Base-by-base conservation (phyloP, 2,113 vertebrate genomes). In the Solea solea region DNA sequence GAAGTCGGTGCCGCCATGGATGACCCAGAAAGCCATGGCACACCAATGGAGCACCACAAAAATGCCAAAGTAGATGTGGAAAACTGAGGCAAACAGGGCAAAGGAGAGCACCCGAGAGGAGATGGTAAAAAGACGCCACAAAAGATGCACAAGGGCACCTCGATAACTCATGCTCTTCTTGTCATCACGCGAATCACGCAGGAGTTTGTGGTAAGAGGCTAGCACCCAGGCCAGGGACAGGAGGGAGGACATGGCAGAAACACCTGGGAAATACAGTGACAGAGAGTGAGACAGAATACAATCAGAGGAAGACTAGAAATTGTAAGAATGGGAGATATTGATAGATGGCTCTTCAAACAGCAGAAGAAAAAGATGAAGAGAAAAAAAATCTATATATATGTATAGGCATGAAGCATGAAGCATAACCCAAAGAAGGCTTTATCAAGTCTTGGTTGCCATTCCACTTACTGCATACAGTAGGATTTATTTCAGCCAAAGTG, bases 11-110 rank as follows among this genome's bases (percentile, higher is more conserved):
- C 97, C 97, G 42, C 97, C 97, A 91, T 99, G 97, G 94, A 99
- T 96, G 91, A 99, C 95, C 98, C 98, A 99, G 95, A 99, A 99
- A 92, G 98, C 97, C 97, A 99, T 99, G 94, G 96, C 96, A 44
- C 97, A 98, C 98, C 98, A 99, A 87, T 99, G 98, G 89, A 98
- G 95, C 94, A 98, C 97, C 94, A 99, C 96, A 89, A 99, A 99
- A 95, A 99, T 98, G 93, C 97, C 98, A 88, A 99, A 99, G 93
- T 99, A 99, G 92, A 99, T 95, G 95, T 99, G 98, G 95, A 99
- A 99, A 94, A 99, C 97, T 66, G 98, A 99, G 95, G 98, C 98
- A 93, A 99, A 99, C 60, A 99, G 97, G 92, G 98, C 98, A 83
- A 99, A 98, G 89, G 98, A 98, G 89, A 99, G 85, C 91, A 98